Conservation (phyloP, 2,888 invertebrate genomes). For the Nomada fucata region DNA sequence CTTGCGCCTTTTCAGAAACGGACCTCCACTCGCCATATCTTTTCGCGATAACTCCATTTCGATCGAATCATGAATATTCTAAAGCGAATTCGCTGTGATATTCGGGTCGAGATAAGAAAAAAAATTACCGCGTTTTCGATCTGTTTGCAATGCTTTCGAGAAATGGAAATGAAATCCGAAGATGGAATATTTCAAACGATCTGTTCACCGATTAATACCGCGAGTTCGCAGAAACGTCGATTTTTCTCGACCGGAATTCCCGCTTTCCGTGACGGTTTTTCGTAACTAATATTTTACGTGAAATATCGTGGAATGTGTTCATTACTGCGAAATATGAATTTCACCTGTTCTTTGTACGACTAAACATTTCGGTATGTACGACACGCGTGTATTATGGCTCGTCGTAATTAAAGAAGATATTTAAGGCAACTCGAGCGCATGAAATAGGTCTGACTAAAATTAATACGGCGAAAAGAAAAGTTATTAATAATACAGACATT, state of each 20-base stretch:
- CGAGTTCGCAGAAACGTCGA: slow-evolving; percentile 2
- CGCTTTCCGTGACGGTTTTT: slow-evolving; percentile 18
- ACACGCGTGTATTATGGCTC: background rate
- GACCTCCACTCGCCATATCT: background rate
- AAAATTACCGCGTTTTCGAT: slow-evolving; percentile 34
- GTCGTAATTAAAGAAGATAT: too few species aligned
- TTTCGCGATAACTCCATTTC: background rate
- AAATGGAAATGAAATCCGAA: slow-evolving; percentile 34
- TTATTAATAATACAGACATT: too few species aligned
- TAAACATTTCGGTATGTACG: background rate
- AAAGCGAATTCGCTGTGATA: slow-evolving; percentile 34
- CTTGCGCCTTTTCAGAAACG: background rate
- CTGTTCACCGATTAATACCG: slow-evolving; percentile 37
- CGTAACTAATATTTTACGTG: slow-evolving; percentile 43
- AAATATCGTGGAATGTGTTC: slow-evolving; percentile 41
- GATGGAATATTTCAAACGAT: slow-evolving; percentile 41
- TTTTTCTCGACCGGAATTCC: slow-evolving; percentile 12
- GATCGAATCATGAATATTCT: slow-evolving; percentile 52
- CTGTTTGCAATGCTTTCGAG: slow-evolving; percentile 55
- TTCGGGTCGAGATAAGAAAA: slow-evolving; percentile 41
- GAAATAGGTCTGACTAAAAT: too few species aligned
- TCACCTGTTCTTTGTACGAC: background rate
- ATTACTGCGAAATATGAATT: slow-evolving; percentile 16
- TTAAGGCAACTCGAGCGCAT: too few species aligned
- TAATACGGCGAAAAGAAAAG: too few species aligned